A percentile compares a stretch with the other conserved stretches of the same genome.
Conservation (phyloP, 1,140 invertebrate species). For the Leptonema lineaticorne region DNA sequence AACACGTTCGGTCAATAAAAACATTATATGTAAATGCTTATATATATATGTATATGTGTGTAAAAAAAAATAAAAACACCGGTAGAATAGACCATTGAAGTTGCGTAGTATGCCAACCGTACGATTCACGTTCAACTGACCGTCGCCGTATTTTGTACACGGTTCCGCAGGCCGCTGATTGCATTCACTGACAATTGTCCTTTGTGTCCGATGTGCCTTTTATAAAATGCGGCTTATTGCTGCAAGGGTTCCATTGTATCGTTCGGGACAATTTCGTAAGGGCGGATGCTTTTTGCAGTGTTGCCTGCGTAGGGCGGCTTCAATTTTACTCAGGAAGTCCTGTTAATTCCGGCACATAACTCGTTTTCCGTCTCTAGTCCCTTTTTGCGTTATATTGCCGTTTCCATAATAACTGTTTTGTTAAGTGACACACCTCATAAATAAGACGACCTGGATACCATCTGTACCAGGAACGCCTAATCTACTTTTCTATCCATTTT, state of each 20-base stretch:
- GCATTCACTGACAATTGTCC: constrained; percentile 6
- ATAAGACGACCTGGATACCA: neutral
- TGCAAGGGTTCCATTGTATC: constrained; percentile 29
- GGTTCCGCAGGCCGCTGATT: constrained; percentile 1
- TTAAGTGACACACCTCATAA: neutral
- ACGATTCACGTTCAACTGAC: neutral
- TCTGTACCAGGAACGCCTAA: too few relatives aligned
- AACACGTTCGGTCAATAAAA: too few relatives aligned
- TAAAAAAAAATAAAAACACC: too few relatives aligned
- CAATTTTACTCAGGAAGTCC: constrained; percentile 27
- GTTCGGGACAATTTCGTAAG: neutral
- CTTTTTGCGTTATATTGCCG: too few relatives aligned
- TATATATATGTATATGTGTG: too few relatives aligned
- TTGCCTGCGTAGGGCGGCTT: neutral
- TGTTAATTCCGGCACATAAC: constrained; percentile 22
- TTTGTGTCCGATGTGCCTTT: neutral
- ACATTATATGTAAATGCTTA: too few relatives aligned
- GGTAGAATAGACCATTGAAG: neutral
- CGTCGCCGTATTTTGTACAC: too few relatives aligned
- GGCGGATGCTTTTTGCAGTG: constrained; percentile 10
- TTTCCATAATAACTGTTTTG: neutral
- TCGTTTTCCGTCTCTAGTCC: neutral
- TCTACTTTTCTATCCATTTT: too few relatives aligned
- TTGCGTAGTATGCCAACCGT: neutral
- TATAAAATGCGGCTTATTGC: constrained; percentile 33